Evolutionary conservation across 2,888 invertebrate genomes (phyloP), one percentile per base, ranked within the genome.

Genomic region (Nomada ferruginata): DNA sequence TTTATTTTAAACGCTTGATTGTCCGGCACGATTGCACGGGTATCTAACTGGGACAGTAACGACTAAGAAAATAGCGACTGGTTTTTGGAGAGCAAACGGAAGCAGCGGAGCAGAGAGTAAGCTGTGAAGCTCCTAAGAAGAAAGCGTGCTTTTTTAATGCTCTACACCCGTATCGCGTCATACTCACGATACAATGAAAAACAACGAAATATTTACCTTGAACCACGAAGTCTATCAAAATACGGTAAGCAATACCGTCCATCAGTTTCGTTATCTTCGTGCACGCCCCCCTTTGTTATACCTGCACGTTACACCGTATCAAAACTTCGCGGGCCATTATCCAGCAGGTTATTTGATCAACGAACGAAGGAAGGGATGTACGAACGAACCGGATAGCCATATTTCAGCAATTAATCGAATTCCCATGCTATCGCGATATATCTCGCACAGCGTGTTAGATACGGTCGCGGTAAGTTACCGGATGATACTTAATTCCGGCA

Each of bases 401-500:
- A 53, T 52, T 63, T 63, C 70, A 66, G 5, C 71, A 76, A 81
- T 82, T 80, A 80, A 81, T 81, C 81, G 66, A 57, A 55, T 71
- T 57, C 53, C 47, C 18, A 23, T 10, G 29, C 42, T 52, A 63
- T 52, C 72, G 63, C 26, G 79, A 80, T 82, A 79, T 71, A 83
- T 68, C 76, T 72, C 57, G 36, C 75, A 71, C 50, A 26, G 71
- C 61, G 63, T 44, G 70, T 61, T 75, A 75, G 76, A 82, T 55
- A 66, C 36, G 18, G 36, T 44, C 47, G 57, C 44, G 65, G 60
- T 77, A 82, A 85, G 63, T 83, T 87, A 83, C 78, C 72, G 59
- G 52, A 61, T 57, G 76, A 64, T 79, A 83, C 77, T 87, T 86
- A 80, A 83, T 85, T 80, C 75, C 73, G 63, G 66, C 55, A 55